Percentiles rank a stretch among this genome's conserved stretches.
phyloP scores from a whole-genome alignment of 2,113 vertebrate genomes.

The Sakesphorus luctuosus region DNA sequence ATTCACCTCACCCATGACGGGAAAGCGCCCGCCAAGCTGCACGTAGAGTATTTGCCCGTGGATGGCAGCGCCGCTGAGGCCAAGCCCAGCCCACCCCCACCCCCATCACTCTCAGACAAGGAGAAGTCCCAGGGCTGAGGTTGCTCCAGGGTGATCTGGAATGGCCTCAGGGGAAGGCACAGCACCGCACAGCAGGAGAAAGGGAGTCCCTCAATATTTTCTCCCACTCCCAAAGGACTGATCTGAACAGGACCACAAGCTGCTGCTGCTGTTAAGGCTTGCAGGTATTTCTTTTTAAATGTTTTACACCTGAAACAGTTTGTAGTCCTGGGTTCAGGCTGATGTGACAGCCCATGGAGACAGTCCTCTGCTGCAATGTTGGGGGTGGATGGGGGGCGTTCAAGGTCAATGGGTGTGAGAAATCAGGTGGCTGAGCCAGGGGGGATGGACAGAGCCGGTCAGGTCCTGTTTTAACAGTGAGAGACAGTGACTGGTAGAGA shows the following conservation, averaged over 20 bases:
- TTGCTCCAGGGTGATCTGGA: not conserved
- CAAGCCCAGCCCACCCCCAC: no score
- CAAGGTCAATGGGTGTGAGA: not conserved
- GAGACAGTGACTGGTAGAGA: not conserved
- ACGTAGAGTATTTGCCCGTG: no score
- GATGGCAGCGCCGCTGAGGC: no score
- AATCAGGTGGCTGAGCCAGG: accelerated
- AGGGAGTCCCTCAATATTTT: not conserved
- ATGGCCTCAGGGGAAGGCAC: not conserved
- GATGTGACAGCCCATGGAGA: not conserved
- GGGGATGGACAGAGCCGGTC: not conserved
- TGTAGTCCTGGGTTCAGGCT: not conserved
- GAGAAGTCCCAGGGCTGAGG: not conserved
- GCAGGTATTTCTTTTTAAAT: accelerated
- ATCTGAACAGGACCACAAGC: not conserved
- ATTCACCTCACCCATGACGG: no score
- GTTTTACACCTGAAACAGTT: not conserved
- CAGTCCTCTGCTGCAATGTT: not conserved
- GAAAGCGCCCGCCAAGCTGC: no score
- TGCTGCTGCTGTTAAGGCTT: not conserved
- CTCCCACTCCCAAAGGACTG: not conserved
- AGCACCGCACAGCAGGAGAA: not conserved
- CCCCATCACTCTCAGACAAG: accelerated
- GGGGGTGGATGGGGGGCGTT: not conserved
- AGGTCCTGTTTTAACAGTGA: not conserved